These are phyloP conservation scores for Cyclina sinensis DNA, from an alignment of 1,140 invertebrate genomes.

Conservation along the genomic window DNA sequence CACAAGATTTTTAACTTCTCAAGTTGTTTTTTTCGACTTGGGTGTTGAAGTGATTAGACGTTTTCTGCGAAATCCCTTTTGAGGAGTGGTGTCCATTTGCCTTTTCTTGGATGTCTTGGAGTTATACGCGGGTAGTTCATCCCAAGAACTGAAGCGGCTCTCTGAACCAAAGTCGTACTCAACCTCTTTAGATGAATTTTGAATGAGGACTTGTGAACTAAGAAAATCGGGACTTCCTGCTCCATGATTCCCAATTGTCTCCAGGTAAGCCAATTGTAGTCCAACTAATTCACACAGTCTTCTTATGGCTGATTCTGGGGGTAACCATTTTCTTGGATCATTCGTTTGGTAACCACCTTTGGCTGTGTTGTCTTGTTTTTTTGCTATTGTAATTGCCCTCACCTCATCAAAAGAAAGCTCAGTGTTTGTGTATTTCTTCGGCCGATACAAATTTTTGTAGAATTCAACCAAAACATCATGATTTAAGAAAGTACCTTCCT, in stretches of 20 bases:
- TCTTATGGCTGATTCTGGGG: constrained; percentile 6
- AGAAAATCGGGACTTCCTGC: constrained; percentile 39
- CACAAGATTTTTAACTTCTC: too few species aligned
- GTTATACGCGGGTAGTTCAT: constrained; percentile 8
- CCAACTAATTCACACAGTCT: constrained; percentile 1
- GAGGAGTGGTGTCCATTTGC: constrained; percentile 6
- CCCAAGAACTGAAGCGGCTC: too few species aligned
- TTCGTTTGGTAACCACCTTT: not conserved
- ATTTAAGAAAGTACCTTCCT: constrained; percentile 15
- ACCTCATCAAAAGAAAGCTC: constrained; percentile 22
- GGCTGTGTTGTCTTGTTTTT: not conserved
- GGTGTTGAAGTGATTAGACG: too few species aligned
- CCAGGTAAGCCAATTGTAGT: constrained; percentile 30
- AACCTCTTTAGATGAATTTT: constrained; percentile 11
- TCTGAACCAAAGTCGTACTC: constrained; percentile 49
- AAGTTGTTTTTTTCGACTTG: too few species aligned
- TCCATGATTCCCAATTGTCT: not conserved
- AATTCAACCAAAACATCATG: too few species aligned
- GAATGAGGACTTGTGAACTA: not conserved
- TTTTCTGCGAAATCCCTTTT: too few species aligned
- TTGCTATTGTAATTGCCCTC: not conserved
- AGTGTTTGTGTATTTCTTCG: not conserved
- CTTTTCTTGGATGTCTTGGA: not conserved
- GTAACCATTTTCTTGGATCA: constrained; percentile 51
- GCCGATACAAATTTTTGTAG: too few species aligned